phyloP scores from a whole-genome alignment of 2,797 vertebrate species.

The Siniperca obscura region DNA sequence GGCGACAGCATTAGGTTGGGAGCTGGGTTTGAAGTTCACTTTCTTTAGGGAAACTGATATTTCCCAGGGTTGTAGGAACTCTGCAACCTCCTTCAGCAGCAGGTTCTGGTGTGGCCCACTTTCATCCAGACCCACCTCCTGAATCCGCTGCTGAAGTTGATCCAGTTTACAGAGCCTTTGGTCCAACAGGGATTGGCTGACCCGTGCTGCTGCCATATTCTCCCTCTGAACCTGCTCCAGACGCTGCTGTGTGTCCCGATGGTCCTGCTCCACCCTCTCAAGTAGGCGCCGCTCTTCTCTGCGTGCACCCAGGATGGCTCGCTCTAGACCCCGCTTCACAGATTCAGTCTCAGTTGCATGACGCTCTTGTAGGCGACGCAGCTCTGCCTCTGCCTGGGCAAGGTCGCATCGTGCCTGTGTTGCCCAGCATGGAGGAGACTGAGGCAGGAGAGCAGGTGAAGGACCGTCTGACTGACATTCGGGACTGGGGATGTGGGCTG shows the following conservation, averaged over 20 bases:
- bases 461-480: conserved; percentile 52
- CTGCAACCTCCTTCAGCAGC: conserved; percentile 71
- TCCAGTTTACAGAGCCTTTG: conserved; percentile 75
- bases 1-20: conserved; percentile 79
- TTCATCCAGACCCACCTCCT: conserved; percentile 49
- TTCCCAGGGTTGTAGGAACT: conserved; percentile 84
- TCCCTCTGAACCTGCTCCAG: conserved; percentile 83
- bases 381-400: conserved; percentile 73
- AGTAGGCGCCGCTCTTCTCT: conserved; percentile 83
- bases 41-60: conserved; percentile 83
- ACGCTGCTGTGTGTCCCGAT: conserved; percentile 77
- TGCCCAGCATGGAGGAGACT: conserved; percentile 75
- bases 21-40: conserved; percentile 85
- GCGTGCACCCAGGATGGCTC: conserved; percentile 78
- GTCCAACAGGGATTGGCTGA: conserved; percentile 77
- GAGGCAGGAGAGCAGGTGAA: conserved; percentile 28
- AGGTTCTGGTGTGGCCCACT: conserved; percentile 43
- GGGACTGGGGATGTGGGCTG: conserved; percentile 46
- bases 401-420: conserved; percentile 77
- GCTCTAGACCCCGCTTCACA: conserved; percentile 76
- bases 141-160: conserved; percentile 74
- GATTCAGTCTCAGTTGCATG: conserved; percentile 72
- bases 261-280: conserved; percentile 85
- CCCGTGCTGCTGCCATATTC: conserved; percentile 76
- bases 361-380: conserved; percentile 70